These are phyloP conservation scores for Pomacea canaliculata DNA, from an alignment of 2,888 invertebrate genomes.

Conservation along the genomic window DNA sequence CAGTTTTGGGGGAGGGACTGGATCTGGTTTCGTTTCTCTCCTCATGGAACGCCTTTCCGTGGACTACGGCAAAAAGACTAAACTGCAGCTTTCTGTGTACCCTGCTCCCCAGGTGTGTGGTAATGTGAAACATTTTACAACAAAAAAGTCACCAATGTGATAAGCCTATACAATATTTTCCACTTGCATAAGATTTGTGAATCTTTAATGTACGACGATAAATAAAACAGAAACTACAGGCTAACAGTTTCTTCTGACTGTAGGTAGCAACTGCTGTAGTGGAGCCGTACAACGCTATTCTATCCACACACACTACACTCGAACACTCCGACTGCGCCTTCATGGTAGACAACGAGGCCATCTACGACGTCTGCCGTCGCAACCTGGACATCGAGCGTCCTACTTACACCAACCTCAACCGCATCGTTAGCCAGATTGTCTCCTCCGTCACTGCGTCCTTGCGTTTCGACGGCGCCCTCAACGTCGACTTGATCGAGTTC, in stretches of 20 bases:
- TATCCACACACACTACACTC: slow-evolving; percentile 72
- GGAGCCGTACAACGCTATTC: slow-evolving; percentile 35
- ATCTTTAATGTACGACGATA: too few species aligned
- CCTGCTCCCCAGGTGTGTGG: slow-evolving; percentile 70
- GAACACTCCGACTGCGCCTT: slow-evolving; percentile 97
- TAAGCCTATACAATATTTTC: not conserved
- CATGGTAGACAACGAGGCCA: slow-evolving; percentile 93
- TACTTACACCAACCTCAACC: slow-evolving; percentile 82
- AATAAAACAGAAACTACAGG: not conserved
- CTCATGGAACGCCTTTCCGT: slow-evolving; percentile 87
- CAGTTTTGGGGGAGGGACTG: slow-evolving; percentile 72
- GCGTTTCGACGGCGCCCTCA: slow-evolving; percentile 28
- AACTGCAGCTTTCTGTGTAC: slow-evolving; percentile 88
- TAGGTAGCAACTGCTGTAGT: slow-evolving; percentile 34
- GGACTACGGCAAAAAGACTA: slow-evolving; percentile 80
- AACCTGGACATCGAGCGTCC: slow-evolving; percentile 87
- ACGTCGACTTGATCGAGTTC: slow-evolving; percentile 27
- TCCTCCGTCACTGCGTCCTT: slow-evolving; percentile 23
- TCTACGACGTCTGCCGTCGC: slow-evolving; percentile 83
- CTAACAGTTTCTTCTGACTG: slow-evolving; percentile 26
- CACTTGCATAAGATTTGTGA: not conserved
- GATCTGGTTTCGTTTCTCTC: slow-evolving; percentile 84
- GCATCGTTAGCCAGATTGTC: slow-evolving; percentile 29
- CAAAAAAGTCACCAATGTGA: not conserved
- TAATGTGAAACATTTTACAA: too few species aligned